phyloP scores from a whole-genome alignment of 2,113 vertebrate species.

The Cariama cristata region DNA sequence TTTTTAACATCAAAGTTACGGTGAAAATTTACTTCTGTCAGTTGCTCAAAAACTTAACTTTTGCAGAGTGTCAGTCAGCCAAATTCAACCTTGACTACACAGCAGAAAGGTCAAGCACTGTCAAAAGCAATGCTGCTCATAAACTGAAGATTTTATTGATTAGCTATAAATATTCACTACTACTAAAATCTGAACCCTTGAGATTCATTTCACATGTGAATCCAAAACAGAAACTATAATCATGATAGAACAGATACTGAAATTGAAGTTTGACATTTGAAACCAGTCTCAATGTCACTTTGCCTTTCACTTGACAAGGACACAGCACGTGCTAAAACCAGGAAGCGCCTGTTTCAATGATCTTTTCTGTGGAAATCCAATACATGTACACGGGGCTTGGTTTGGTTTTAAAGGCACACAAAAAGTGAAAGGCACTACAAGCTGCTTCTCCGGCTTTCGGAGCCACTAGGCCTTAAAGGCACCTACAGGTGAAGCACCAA shows the following conservation, averaged over 20 bases:
- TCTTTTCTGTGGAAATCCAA: not conserved
- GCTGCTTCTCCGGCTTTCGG: not conserved
- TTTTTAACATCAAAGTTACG: not conserved
- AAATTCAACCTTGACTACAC: not conserved
- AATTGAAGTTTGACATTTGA: conserved; percentile 59
- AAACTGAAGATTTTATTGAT: not conserved
- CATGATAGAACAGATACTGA: not conserved
- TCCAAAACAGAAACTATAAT: not conserved
- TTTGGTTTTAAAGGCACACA: not conserved
- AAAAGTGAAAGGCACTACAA: rapidly evolving
- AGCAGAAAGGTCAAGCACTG: conserved; percentile 20
- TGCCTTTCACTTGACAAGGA: conserved; percentile 72
- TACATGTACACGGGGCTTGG: rapidly evolving
- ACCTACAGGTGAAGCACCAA: not conserved
- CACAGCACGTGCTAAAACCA: not conserved
- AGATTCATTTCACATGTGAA: not conserved
- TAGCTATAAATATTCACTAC: not conserved
- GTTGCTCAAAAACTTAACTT: not conserved
- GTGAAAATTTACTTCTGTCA: not conserved
- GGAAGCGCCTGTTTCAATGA: not conserved
- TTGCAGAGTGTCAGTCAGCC: not conserved
- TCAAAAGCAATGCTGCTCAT: not conserved
- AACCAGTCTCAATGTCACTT: conserved; percentile 77
- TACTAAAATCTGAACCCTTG: not conserved
- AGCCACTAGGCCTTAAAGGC: not conserved